Base-by-base conservation (phyloP, 2,113 vertebrate genomes). In the Ceyx margarethae region DNA sequence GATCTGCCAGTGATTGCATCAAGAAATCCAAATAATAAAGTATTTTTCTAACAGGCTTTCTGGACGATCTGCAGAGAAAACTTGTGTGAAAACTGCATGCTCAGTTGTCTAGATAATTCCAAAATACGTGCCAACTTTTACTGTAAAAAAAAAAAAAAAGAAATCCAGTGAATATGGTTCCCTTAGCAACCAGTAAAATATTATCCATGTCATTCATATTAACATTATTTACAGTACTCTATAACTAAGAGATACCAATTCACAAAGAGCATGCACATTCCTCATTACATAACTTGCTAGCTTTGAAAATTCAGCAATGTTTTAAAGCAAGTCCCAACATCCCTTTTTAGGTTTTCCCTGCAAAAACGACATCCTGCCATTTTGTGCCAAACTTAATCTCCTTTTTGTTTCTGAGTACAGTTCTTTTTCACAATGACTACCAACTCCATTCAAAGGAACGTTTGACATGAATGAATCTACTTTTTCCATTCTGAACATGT, bases 151-250 rank as follows among this genome's bases (percentile, higher is more conserved):
- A 46, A 46, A 45, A 46, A 46, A 51, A 87, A 46, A 69, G 73
- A 92, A 90, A 87, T n/a, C 62, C 85, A 90, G 54, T 15, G 15
- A 96, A 83, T 37, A 94, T 28, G 62, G 73, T 96, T 97, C 66
- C 94, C 96, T 85, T 57, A 40, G 95, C 81, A 97, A 97, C 96
- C 60, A 90, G 42, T 46, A 87, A 85, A 96, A 91, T 76, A 97
- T 91, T 82, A 96, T 75, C 72, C 60, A 77, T 2, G 3, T 66
- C 83, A 96, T 94, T 82, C 58, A 69, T 54, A 88, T 95, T 90
- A 97, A 76, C 64, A 45, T 81, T 94, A 96, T 94, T 95, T 97
- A 90, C 68, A 87, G 56, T 17, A 67, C 51, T 80, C 71, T 58
- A 86, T 87, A 94, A 90, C 45, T 75, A 60, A 37, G 40, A 89